phyloP scores from a whole-genome alignment of 1,140 invertebrate genomes.

The Calephelis virginiensis region DNA sequence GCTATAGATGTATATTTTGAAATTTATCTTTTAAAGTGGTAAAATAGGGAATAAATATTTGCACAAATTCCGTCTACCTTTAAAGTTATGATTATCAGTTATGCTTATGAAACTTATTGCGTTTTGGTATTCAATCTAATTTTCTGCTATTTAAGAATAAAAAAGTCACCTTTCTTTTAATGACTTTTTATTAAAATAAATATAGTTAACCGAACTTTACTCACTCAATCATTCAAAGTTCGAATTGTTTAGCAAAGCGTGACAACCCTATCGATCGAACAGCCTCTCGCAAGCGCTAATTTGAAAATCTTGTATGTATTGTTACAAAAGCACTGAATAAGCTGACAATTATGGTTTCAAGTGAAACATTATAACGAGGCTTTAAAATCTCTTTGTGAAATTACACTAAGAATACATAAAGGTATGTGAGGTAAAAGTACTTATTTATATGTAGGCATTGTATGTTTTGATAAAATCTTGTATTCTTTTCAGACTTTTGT shows the following conservation, averaged over 20 bases:
- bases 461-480: slow-evolving; percentile 12
- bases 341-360: slow-evolving; percentile 39
- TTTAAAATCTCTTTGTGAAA: slow-evolving; percentile 16
- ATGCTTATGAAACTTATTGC: too few relatives aligned
- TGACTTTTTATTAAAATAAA: too few relatives aligned
- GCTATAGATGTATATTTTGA: too few relatives aligned
- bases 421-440: slow-evolving; percentile 9
- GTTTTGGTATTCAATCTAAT: too few relatives aligned
- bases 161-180: too few relatives aligned
- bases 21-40: too few relatives aligned
- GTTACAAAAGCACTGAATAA: slow-evolving; percentile 37
- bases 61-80: too few relatives aligned
- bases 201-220: too few relatives aligned
- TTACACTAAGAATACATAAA: slow-evolving; percentile 2
- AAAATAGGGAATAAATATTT: too few relatives aligned
- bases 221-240: background rate
- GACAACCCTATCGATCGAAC: slow-evolving; percentile 32
- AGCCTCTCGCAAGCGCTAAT: slow-evolving; percentile 30
- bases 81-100: too few relatives aligned
- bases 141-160: too few relatives aligned
- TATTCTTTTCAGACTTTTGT: background rate
- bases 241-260: background rate
- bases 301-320: slow-evolving; percentile 43
- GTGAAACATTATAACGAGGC: slow-evolving; percentile 36
- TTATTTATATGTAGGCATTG: slow-evolving; percentile 8